Base-by-base conservation (phyloP, 2,113 vertebrate species). In the Phasianus colchicus region DNA sequence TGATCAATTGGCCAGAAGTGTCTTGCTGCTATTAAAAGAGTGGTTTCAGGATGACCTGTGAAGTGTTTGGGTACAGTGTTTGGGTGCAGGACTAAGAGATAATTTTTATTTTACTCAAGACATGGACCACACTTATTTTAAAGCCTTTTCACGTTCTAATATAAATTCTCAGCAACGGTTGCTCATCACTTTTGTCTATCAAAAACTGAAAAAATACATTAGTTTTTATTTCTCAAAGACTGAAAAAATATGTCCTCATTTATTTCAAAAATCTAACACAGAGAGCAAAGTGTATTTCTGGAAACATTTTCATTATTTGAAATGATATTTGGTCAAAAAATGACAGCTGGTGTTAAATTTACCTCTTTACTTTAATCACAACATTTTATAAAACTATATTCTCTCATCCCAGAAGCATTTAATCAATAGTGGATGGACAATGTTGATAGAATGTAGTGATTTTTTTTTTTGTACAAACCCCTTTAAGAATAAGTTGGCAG, bases 221-320 rank as follows among this genome's bases (percentile, higher is more conserved):
- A 91, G 80, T 92, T 85, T 29, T 97, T 52, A 79, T 74, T 95
- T 97, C 94, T 93, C 84, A 95, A 96, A 95, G 76, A 93, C 79
- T 83, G 88, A 92, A 94, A 95, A 95, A 82, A 71, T 91, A 24
- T 43, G 66, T 43, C 88, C 54, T 90, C 86, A 88, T 95, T 96
- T 94, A 77, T 93, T 97, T 96, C 95, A 89, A 96, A 97, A 97
- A 96, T 96, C 72, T 91, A 94, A 96, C 76, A 83, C 81, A 93
- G 88, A 64, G 80, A 95, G 95, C 66, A 93, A 94, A 96, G 95
- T 50, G 90, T 45, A 94, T 57, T 97, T 92, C 47, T 21, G 34
- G 47, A 81, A 92, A 96, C 19, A 38, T 93, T 54, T 63, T 36
- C 47, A 54, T 89, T 83, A 83, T 66, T 88, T 92, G 79, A 92